Evolutionary conservation across 2,797 vertebrate species (phyloP), one percentile per base, ranked within the genome.

Genomic region (Anas acuta): DNA sequence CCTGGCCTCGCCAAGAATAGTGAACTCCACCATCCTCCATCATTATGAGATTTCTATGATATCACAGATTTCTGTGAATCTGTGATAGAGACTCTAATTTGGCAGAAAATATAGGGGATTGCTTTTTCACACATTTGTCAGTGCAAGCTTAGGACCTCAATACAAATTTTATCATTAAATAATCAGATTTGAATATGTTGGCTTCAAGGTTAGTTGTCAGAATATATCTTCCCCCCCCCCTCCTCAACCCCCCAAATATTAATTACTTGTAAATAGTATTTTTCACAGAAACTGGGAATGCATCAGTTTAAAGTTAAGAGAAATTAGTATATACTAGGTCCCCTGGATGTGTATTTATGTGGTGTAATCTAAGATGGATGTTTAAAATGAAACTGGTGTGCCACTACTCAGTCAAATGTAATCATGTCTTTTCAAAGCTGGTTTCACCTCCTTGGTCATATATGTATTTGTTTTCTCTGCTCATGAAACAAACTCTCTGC

Each of bases 401-500:
- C 13, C 9, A 6, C 35, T 89, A n/a, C 39, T 73, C 41, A 58
- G 65, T 35, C 8, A 45, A 71, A 71, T 30, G 39, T 45, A 92
- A 74, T 86, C 13, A 5, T 30, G 47, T 53, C 51, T 87, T 53
- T 60, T 76, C 75, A 92, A 75, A 89, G 56, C 33, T 71, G 25
- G 37, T 91, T 93, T 89, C 39, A 51, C 82, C 43, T 45, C 90
- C 85, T 95, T 61, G 37, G 54, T 76, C 82, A 75, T 57, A 66
- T 5, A 71, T 14, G 32, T 93, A 80, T 90, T 93, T 93, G 73
- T 94, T 93, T 95, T 94, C 74, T 83, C 74, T 84, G 67, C 72
- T 58, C 49, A 49, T 47, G 53, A 32, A 26, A 64, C 60, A 87
- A 91, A 76, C 45, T 86, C 57, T 72, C 47, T 65, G 56, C 26